Conservation (phyloP, 2,113 vertebrate species). For the Urocitellus parryii region DNA sequence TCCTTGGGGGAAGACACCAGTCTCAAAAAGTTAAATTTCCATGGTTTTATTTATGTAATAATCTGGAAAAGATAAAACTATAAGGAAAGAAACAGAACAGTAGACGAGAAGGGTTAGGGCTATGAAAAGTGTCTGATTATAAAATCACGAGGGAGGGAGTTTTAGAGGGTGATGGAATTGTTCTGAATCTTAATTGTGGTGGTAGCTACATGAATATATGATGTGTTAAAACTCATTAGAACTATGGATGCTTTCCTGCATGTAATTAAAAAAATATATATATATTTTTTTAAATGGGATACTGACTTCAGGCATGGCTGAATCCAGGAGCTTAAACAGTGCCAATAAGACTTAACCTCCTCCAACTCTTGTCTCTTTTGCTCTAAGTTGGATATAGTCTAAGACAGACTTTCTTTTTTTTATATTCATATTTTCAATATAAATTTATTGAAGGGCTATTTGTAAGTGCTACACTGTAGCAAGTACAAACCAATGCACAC, state of each 20-base stretch:
- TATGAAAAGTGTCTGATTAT: no score
- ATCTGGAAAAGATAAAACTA: no score
- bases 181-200: no score
- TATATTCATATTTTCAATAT: no score
- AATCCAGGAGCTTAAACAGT: not conserved
- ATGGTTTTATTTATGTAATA: not conserved
- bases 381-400: not conserved
- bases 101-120: no score
- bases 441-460: no score
- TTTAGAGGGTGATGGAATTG: no score
- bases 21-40: conserved; percentile 27
- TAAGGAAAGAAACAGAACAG: no score
- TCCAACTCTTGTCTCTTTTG: not conserved
- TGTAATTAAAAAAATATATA: not conserved
- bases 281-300: not conserved
- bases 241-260: not conserved
- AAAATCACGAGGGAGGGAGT: no score
- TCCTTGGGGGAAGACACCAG: not conserved
- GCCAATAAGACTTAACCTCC: not conserved
- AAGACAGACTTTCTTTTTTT: not conserved
- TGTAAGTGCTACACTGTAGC: no score
- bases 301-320: not conserved
- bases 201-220: no score
- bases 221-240: conserved; percentile 4
- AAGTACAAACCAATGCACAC: no score